phyloP scores from a whole-genome alignment of 35 echinoderm and acorn worm species.

The Patiria miniata region DNA sequence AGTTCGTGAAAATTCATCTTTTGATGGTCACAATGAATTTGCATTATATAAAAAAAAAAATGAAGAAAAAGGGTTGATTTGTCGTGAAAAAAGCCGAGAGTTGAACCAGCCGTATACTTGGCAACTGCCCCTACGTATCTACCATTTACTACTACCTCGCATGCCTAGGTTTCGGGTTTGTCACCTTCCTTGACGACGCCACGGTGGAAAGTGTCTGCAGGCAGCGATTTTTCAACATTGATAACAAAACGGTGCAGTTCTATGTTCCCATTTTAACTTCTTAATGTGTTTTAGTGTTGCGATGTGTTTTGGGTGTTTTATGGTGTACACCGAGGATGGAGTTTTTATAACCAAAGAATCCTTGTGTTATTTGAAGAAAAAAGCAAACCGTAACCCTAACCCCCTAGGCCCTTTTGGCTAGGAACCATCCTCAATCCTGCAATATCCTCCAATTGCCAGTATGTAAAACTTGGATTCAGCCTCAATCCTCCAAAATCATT shows the following conservation, averaged over 20 bases:
- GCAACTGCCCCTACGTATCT: conserved; percentile 5
- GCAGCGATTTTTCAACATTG: conserved; percentile 43
- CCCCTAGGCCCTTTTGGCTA: no score
- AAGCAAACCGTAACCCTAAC: no score
- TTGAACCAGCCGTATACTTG: conserved; percentile 8
- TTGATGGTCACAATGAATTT: no score
- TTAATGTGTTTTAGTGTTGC: conserved; percentile 15
- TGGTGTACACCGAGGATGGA: background rate
- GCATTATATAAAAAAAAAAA: no score
- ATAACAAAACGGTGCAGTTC: conserved; percentile 69
- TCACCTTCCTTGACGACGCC: conserved; percentile 49
- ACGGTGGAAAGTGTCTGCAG: conserved; percentile 36
- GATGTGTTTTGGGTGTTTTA: background rate
- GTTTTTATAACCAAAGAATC: background rate
- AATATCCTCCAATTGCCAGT: no score
- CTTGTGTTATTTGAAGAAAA: background rate
- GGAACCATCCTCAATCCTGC: no score
- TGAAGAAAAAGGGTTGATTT: no score
- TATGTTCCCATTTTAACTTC: conserved; percentile 36
- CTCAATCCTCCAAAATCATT: no score
- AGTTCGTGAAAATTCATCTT: no score
- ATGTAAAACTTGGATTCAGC: no score
- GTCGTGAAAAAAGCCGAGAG: background rate
- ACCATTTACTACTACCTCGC: conserved; percentile 16
- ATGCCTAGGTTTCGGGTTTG: conserved; percentile 72